Conservation (phyloP, 2,888 invertebrate species). For the Cancer borealis region DNA sequence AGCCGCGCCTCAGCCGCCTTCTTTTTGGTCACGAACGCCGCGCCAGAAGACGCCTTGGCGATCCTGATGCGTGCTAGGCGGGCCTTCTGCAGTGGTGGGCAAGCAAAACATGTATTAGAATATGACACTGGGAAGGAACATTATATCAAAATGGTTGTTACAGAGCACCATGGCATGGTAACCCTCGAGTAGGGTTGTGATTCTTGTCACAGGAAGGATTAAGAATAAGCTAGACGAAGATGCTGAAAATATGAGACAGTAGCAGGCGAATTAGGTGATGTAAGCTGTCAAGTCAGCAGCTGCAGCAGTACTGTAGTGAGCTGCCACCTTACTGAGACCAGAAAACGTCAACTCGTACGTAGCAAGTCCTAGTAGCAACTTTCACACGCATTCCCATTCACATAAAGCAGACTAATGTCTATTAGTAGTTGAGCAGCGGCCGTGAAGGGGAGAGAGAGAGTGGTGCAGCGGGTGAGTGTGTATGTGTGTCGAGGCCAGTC, state of each 20-base stretch:
- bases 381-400: conserved; percentile 64
- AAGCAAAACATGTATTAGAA: conserved; percentile 4
- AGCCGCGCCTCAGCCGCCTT: conserved; percentile 97
- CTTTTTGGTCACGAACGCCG: conserved; percentile 98
- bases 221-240: conserved; percentile 5
- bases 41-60: conserved; percentile 99
- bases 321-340: conserved; percentile 35
- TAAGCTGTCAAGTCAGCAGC: conserved; percentile 59
- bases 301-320: conserved; percentile 44
- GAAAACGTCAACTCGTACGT: conserved; percentile 41
- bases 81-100: conserved; percentile 92
- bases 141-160: not conserved
- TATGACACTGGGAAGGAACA: not conserved
- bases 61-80: conserved; percentile 98
- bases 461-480: conserved; percentile 62
- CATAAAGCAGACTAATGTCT: conserved; percentile 54
- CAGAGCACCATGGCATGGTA: conserved; percentile 47
- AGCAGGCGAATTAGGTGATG: conserved; percentile 55
- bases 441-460: conserved; percentile 45
- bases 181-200: conserved; percentile 52
- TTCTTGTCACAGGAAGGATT: conserved; percentile 69
- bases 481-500: conserved; percentile 44
- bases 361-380: conserved; percentile 43
- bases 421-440: conserved; percentile 31
- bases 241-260: conserved; percentile 48